Conservation (phyloP, 2,888 invertebrate genomes). For the Carabus problematicus region DNA sequence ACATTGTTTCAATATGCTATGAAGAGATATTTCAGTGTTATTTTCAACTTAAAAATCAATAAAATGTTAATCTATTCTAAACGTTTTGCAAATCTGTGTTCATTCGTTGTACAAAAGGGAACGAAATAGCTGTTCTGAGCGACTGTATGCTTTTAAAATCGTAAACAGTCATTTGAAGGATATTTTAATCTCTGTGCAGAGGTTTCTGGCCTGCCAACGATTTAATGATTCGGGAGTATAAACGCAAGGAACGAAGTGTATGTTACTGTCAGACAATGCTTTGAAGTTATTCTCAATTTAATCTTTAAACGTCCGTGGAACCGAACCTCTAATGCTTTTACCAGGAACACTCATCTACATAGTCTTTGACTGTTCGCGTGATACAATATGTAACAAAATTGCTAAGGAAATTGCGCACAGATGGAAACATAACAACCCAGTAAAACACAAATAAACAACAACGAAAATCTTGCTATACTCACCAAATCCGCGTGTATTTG, state of each 20-base stretch:
- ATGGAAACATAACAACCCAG: slow-evolving; percentile 7
- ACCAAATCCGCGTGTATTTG: neutral
- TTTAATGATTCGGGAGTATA: too few relatives aligned
- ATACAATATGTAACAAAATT: slow-evolving; percentile 8
- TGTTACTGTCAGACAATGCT: slow-evolving; percentile 15
- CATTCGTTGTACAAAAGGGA: too few relatives aligned
- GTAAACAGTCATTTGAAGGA: too few relatives aligned
- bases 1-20: too few relatives aligned
- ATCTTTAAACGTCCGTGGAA: slow-evolving; percentile 23
- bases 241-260: slow-evolving; percentile 17
- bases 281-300: slow-evolving; percentile 27
- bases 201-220: too few relatives aligned
- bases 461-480: neutral
- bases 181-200: too few relatives aligned
- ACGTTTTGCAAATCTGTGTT: too few relatives aligned
- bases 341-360: slow-evolving; percentile 27
- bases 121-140: too few relatives aligned
- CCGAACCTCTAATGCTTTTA: slow-evolving; percentile 25
- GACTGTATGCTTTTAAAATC: too few relatives aligned
- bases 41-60: too few relatives aligned
- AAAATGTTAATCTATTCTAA: too few relatives aligned
- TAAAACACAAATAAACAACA: neutral
- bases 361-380: slow-evolving; percentile 13
- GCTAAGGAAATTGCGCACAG: slow-evolving; percentile 9
- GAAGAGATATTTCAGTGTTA: too few relatives aligned